phyloP scores from a whole-genome alignment of 2,113 vertebrate genomes.

The Hydropotes inermis region DNA sequence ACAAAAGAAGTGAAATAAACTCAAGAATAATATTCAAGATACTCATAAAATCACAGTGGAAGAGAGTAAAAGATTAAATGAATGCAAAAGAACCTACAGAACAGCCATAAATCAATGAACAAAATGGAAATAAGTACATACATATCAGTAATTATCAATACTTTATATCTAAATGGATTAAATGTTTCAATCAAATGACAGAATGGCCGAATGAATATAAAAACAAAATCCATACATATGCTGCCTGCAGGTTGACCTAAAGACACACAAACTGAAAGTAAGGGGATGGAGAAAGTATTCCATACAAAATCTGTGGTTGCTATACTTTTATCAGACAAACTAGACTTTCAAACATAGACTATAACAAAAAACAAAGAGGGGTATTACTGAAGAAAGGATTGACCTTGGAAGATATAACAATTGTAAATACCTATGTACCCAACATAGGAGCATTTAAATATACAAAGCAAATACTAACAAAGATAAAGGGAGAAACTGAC shows the following conservation, averaged over 20 bases:
- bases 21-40: not conserved
- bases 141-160: not conserved
- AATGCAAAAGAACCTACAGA: not conserved
- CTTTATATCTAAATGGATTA: not conserved
- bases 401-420: not conserved
- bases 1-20: not conserved
- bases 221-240: not conserved
- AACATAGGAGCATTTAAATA: not conserved
- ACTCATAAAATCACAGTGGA: not conserved
- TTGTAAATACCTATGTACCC: not conserved
- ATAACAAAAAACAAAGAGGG: not conserved
- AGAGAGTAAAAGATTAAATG: not conserved
- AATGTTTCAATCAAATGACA: not conserved
- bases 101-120: not conserved
- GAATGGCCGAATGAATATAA: not conserved
- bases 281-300: not conserved
- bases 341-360: not conserved
- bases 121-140: not conserved
- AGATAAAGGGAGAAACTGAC: not conserved
- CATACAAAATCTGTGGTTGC: not conserved
- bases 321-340: not conserved
- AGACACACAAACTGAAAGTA: not conserved
- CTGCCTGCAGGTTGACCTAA: not conserved
- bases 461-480: not conserved
- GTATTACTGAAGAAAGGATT: not conserved